phyloP scores from a whole-genome alignment of 2,797 vertebrate species.

The Periophthalmus magnuspinnatus region DNA sequence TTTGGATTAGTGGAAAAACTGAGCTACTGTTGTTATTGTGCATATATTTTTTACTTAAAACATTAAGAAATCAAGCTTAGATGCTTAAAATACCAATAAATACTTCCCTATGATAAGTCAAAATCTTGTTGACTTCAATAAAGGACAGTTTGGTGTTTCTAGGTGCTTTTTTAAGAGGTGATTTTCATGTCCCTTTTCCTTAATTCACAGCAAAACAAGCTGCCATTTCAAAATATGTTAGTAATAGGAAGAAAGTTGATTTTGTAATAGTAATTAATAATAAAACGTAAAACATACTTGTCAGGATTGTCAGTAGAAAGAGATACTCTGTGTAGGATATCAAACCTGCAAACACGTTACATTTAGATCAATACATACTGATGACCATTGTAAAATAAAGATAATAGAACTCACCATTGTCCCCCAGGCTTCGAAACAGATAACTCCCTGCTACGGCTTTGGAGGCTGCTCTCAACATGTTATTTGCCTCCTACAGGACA shows the following conservation, averaged over 20 bases:
- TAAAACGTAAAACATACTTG: conserved; percentile 81
- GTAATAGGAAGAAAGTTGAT: background rate
- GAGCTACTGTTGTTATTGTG: too few relatives aligned
- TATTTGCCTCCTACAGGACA: conserved; percentile 81
- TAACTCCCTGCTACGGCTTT: conserved; percentile 76
- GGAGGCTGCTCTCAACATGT: conserved; percentile 74
- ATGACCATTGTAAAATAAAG: background rate
- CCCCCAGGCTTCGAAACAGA: conserved; percentile 89
- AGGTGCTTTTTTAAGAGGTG: too few relatives aligned
- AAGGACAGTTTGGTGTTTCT: too few relatives aligned
- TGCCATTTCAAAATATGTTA: too few relatives aligned
- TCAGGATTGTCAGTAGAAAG: conserved; percentile 94
- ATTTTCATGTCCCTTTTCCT: too few relatives aligned
- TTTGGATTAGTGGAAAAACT: too few relatives aligned
- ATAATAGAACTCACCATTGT: conserved; percentile 81
- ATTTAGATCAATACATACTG: background rate
- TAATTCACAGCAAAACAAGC: background rate
- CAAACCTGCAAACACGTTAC: conserved; percentile 78
- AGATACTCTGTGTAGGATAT: conserved; percentile 97
- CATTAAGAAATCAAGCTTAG: too few relatives aligned
- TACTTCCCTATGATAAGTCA: too few relatives aligned
- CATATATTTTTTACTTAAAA: too few relatives aligned
- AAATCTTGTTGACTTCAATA: too few relatives aligned
- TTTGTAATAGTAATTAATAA: too few relatives aligned
- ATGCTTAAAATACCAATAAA: too few relatives aligned